Evolutionary conservation across 2,888 invertebrate genomes (phyloP).

Genomic region (Pinctada fucata): DNA sequence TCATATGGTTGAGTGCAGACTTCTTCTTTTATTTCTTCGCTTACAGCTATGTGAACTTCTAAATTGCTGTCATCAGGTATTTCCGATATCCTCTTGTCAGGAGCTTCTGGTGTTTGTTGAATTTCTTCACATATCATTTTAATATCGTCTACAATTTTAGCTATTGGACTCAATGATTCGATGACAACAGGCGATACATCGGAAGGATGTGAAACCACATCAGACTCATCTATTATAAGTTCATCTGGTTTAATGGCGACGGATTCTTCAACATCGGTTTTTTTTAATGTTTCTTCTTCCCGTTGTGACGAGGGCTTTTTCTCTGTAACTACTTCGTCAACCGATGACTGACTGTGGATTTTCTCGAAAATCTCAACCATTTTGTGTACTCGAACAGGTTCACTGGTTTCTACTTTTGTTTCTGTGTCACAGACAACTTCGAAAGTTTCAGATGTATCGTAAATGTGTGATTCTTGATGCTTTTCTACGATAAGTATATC

Average conservation of each 20-base stretch:
- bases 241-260: constrained; percentile 1
- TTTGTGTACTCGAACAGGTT: constrained; percentile 26
- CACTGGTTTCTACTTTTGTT: neutral
- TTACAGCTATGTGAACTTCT: constrained; percentile 4
- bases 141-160: constrained; percentile 55
- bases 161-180: constrained; percentile 37
- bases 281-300: neutral
- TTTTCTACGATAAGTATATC: constrained; percentile 15
- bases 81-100: constrained; percentile 10
- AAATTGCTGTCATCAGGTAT: constrained; percentile 22
- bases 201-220: neutral
- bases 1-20: neutral
- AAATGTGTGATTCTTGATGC: neutral
- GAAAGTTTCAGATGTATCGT: neutral
- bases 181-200: constrained; percentile 30
- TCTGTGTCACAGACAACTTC: neutral
- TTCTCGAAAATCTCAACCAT: constrained; percentile 37
- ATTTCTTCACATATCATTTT: constrained; percentile 53
- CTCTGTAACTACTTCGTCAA: constrained; percentile 21
- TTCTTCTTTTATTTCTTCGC: constrained; percentile 21
- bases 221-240: neutral
- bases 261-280: neutral
- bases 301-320: neutral
- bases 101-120: constrained; percentile 36
- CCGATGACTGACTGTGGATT: constrained; percentile 25